Evolutionary conservation across 2,888 invertebrate genomes (phyloP), one percentile per base, ranked within the genome.

Genomic region (Acanthopleura granulata): DNA sequence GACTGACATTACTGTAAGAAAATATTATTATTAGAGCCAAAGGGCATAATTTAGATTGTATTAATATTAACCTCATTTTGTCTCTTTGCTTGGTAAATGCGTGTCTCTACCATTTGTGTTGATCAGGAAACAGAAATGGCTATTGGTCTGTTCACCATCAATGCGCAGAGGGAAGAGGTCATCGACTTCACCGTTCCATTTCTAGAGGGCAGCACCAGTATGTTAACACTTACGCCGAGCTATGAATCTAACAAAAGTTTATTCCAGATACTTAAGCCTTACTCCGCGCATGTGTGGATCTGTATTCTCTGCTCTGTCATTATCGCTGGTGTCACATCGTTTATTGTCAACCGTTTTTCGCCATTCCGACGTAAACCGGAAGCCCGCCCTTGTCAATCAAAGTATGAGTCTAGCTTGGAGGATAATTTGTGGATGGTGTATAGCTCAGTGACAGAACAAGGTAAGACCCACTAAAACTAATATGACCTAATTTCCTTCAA

Each of bases 161-260:
- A 3, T 1, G 3, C 12, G 6, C 61, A 22, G 6, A n/a, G 61
- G 11, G 61, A 61, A 11, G 3, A n/a, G 61, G 61, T 61, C n/a
- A 61, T 61, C 61, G 61, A 61, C 25, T 61, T 61, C 61, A 61
- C 61, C 6, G 25, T 25, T 61, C 61, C 61, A 12, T 61, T 61
- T 12, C 6, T 61, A n/a, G n/a, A 61, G 25, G 61, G 25, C 11
- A 25, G 61, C 61, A 61, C 25, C n/a, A 25, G 61, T 25, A 6
- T 61, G n/a, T 25, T 61, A n/a, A 61, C 61, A 61, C n/a, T 22
- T 6, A n/a, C n/a, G 6, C 61, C 61, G 61, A 12, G 25, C 25
- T 6, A 22, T 61, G 12, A 61, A 22, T 6, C 61, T 6, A n/a
- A 61, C n/a, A 61, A 61, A 11, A n/a, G 25, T 40, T 40, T 40